Percentiles rank a stretch among this genome's conserved stretches.
Conservation (phyloP, 2,113 vertebrate genomes). For the Hylia prasina region DNA sequence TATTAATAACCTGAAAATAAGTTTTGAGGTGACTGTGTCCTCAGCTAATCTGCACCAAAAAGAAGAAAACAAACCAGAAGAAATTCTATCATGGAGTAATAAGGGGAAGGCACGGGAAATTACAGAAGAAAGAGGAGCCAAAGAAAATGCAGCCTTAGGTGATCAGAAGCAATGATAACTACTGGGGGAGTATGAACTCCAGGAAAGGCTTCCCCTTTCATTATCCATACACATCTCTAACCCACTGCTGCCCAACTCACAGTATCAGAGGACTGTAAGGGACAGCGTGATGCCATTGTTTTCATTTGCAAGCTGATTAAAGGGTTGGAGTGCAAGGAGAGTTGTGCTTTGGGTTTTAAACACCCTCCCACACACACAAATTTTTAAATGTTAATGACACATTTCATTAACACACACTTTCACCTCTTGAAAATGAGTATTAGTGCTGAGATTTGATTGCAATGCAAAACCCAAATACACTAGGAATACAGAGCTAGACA, state of each 20-base stretch:
- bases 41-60: background rate
- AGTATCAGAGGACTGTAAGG: background rate
- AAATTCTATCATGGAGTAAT: background rate
- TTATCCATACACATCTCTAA: background rate
- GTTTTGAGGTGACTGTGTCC: background rate
- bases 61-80: background rate
- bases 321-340: background rate
- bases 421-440: background rate
- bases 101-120: background rate
- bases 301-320: background rate
- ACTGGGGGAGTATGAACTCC: background rate
- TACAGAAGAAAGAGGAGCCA: background rate
- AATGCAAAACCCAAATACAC: background rate
- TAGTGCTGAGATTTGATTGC: background rate
- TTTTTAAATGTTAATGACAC: background rate
- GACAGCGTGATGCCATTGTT: background rate
- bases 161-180: background rate
- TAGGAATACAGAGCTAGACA: background rate
- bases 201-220: background rate
- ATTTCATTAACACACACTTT: background rate
- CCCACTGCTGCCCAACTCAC: background rate
- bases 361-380: accelerated
- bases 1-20: background rate
- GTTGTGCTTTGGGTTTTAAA: background rate
- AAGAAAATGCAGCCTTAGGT: background rate